Evolutionary conservation across 1,140 invertebrate genomes (phyloP), one percentile per base, ranked within the genome.

Genomic region (Eurosta solidaginis): DNA sequence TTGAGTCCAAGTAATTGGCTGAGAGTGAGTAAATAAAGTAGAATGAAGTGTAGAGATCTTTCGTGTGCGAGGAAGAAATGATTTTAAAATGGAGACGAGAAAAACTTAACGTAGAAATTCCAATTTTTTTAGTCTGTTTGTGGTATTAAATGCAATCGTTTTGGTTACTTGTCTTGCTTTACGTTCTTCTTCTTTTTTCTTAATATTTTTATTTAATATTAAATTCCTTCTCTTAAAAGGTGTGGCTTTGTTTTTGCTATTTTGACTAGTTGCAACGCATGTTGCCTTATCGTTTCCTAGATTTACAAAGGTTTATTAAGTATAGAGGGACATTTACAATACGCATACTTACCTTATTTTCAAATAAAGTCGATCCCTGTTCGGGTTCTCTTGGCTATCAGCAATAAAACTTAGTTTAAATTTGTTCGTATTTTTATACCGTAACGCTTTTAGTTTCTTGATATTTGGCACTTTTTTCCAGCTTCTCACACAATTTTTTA

Each of bases 241-340:
- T n/a, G n/a, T n/a, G n/a, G n/a, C n/a, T n/a, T n/a, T n/a, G n/a
- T 22, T 52, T 52, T 36, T 40, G 17, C n/a, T n/a, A n/a, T 47
- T 47, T 54, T 68, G 59, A 68, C 59, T 68, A 68, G 59, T 68
- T 68, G 29, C n/a, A n/a, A n/a, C n/a, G n/a, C n/a, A n/a, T n/a
- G n/a, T n/a, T n/a, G n/a, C n/a, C n/a, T n/a, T n/a, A n/a, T n/a
- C n/a, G n/a, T n/a, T n/a, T n/a, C n/a, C n/a, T n/a, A n/a, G n/a
- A n/a, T n/a, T n/a, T n/a, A n/a, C n/a, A n/a, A n/a, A n/a, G n/a
- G n/a, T n/a, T n/a, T n/a, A n/a, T n/a, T n/a, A n/a, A n/a, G n/a
- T n/a, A n/a, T n/a, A n/a, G n/a, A n/a, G n/a, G n/a, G n/a, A n/a
- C n/a, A n/a, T n/a, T n/a, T n/a, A n/a, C 6, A 47, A 47, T 12